Conservation (phyloP, 64 coral and sea anemone species). For the Platygyra sinensis region DNA sequence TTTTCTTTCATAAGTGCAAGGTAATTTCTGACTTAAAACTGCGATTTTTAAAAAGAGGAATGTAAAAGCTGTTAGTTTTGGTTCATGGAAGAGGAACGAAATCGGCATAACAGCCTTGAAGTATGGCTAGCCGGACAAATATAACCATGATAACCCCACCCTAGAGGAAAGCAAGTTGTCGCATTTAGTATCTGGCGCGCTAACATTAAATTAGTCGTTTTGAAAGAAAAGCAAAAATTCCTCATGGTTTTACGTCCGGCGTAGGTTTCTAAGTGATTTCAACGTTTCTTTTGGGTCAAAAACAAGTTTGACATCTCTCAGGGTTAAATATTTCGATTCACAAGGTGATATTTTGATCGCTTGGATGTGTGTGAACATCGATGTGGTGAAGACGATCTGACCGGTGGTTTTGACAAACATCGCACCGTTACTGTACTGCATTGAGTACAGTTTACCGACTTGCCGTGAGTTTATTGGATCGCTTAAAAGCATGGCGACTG, state of each 20-base stretch:
- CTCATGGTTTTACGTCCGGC: neutral
- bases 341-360: constrained; percentile 24
- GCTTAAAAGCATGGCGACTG: constrained; percentile 51
- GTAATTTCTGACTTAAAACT: no score
- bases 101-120: no score
- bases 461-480: neutral
- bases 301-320: neutral
- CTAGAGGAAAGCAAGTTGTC: neutral
- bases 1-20: neutral
- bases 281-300: neutral
- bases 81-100: no score
- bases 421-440: neutral
- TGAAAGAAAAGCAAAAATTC: constrained; percentile 12
- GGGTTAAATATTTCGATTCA: neutral
- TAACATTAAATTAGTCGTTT: constrained; percentile 28
- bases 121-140: no score
- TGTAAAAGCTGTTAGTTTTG: neutral
- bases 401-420: neutral
- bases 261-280: neutral
- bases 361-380: constrained; percentile 19
- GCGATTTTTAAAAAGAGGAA: neutral
- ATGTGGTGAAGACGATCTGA: neutral
- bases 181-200: constrained; percentile 22
- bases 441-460: constrained; percentile 10
- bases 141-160: neutral